Evolutionary conservation across 2,797 vertebrate species (phyloP), one percentile per base, ranked within the genome.

Genomic region (Psittacula echo): DNA sequence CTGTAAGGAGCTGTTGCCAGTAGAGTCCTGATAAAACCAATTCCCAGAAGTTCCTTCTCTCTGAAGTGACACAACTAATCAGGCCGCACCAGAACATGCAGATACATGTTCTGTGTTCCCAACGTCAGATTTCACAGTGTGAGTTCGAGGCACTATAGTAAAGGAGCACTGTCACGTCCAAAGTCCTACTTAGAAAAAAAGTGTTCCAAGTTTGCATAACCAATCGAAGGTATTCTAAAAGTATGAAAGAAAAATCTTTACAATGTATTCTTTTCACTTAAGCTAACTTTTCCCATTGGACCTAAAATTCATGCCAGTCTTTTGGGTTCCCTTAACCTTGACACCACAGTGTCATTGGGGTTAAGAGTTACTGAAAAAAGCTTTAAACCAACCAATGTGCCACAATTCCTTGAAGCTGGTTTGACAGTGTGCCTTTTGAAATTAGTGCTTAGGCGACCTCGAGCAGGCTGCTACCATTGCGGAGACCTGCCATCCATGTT

Each of bases 1-100:
- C 97, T 97, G 95, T 96, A 97, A 97, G 94, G 95, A 97, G 71
- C 90, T 96, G 93, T 76, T 96, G 90, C 91, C 93, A 94, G 87
- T 66, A 65, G 39, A 93, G 89, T 94, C 90, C 79, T 86, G 93
- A 95, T 95, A 95, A 95, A 96, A 85, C 86, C 78, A 48, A 21
- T 97, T 96, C 95, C 61, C 83, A 91, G 95, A 95, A 96, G 83
- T 95, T 84, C 83, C 60, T 87, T 79, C 83, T 86, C 58, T 83
- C 71, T 71, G 39, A 93, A 94, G 79, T 34, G 70, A 85, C 68
- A 75, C 80, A 73, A 41, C 42, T 95, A 74, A 90, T 94, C 88
- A 21, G 81, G 70, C 90, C 95, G 94, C 91, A 47, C 73, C 84
- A 90, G 84, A 61, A 86, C 65, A 73, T 4, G 4, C 17, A 61